A percentile compares a stretch with the other conserved stretches of the same genome.
Conservation (phyloP, 2,797 vertebrate species). For the Dendrocincla fuliginosa region DNA sequence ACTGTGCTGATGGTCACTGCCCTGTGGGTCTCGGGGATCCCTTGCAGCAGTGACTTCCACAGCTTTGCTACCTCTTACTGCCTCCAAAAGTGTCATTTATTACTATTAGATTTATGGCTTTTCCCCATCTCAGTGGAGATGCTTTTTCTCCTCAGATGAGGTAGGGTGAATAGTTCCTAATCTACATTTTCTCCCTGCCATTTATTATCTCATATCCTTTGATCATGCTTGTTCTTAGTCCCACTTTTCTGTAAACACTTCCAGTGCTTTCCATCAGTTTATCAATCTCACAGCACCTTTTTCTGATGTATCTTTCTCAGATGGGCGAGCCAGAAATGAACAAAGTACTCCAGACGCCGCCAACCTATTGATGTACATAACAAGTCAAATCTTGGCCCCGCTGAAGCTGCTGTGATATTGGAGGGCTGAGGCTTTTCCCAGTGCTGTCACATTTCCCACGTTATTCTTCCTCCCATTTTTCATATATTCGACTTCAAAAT, state of each 20-base stretch:
- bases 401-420: not conserved
- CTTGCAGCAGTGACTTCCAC: not conserved
- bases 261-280: not conserved
- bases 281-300: not conserved
- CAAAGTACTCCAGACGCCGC: not conserved
- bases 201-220: constrained; percentile 6
- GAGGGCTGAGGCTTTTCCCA: not conserved
- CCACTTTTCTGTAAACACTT: not conserved
- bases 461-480: not conserved
- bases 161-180: not conserved
- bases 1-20: not conserved
- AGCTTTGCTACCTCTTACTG: not conserved
- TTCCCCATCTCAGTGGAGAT: not conserved
- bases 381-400: not conserved
- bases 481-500: not conserved
- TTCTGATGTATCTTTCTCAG: not conserved
- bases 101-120: not conserved
- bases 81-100: not conserved
- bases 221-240: not conserved
- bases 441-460: not conserved
- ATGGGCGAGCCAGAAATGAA: not conserved
- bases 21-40: not conserved
- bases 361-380: not conserved
- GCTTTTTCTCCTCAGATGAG: not conserved
- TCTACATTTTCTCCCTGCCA: not conserved